Conservation (phyloP, 2,797 vertebrate genomes). For the Leuciscus waleckii region DNA sequence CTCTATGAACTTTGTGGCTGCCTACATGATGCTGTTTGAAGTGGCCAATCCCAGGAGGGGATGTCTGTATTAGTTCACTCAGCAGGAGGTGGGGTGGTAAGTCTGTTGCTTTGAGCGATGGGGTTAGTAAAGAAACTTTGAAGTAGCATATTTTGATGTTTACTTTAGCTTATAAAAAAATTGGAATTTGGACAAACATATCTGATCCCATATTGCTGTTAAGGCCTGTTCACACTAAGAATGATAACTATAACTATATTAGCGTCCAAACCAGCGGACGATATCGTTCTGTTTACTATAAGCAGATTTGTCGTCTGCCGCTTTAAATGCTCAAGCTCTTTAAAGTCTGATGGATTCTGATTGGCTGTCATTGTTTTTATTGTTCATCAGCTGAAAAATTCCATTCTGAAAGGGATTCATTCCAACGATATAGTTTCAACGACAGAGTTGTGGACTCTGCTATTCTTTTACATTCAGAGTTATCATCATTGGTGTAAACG, state of each 20-base stretch:
- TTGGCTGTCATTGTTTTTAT: neutral
- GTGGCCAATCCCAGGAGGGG: slow-evolving; percentile 92
- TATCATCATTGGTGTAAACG: neutral
- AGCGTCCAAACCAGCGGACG: neutral
- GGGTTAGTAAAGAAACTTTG: slow-evolving; percentile 13
- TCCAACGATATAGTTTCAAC: neutral
- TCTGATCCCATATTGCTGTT: neutral
- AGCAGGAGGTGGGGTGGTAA: slow-evolving; percentile 95
- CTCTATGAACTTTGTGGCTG: slow-evolving; percentile 96
- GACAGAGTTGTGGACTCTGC: neutral
- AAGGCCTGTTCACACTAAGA: neutral
- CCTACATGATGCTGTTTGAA: slow-evolving; percentile 99
- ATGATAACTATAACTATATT: neutral
- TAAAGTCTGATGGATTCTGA: neutral
- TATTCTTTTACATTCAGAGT: neutral
- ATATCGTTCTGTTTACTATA: neutral
- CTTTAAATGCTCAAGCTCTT: neutral
- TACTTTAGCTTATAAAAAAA: neutral
- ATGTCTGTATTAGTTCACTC: slow-evolving; percentile 99
- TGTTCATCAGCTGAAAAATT: neutral
- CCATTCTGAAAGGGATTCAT: neutral
- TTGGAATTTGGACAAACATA: neutral
- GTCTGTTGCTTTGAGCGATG: slow-evolving; percentile 60
- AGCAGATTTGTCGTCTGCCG: neutral
- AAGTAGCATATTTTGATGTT: slow-evolving; percentile 23